phyloP scores from a whole-genome alignment of 2,797 vertebrate genomes.

The Acridotheres tristis region DNA sequence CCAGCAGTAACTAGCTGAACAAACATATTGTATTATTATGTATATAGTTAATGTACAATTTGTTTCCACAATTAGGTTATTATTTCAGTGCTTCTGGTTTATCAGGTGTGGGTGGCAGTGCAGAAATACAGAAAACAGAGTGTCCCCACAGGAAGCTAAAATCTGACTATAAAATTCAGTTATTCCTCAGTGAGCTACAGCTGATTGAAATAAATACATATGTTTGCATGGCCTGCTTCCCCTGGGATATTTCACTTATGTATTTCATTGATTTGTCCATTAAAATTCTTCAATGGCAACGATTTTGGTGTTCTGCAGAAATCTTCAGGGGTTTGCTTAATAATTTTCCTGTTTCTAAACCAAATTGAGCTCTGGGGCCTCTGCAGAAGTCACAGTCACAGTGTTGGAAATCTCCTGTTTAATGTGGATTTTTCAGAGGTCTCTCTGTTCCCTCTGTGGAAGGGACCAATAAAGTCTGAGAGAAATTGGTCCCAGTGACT shows the following conservation, averaged over 20 bases:
- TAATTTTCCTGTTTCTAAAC: neutral
- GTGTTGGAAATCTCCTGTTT: neutral
- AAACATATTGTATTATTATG: rapidly evolving
- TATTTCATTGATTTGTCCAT: neutral
- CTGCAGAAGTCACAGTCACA: neutral
- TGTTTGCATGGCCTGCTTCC: neutral
- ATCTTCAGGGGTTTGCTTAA: neutral
- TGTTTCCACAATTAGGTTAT: neutral
- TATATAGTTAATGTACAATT: neutral
- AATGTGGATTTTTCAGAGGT: neutral
- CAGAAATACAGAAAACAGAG: neutral
- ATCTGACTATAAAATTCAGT: neutral
- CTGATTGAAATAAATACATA: neutral
- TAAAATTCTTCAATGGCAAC: neutral
- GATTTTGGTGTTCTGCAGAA: neutral
- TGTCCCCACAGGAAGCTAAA: neutral
- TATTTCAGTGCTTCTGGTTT: neutral
- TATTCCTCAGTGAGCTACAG: neutral
- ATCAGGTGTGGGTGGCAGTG: neutral
- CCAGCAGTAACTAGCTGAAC: neutral
- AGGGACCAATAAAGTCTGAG: neutral
- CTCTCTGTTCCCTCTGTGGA: neutral
- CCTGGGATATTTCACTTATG: neutral
- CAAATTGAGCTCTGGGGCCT: neutral
- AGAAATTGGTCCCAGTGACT: neutral